These are phyloP conservation scores for Corythornis cristatus DNA, from an alignment of 2,113 vertebrate genomes.

Conservation along the genomic window DNA sequence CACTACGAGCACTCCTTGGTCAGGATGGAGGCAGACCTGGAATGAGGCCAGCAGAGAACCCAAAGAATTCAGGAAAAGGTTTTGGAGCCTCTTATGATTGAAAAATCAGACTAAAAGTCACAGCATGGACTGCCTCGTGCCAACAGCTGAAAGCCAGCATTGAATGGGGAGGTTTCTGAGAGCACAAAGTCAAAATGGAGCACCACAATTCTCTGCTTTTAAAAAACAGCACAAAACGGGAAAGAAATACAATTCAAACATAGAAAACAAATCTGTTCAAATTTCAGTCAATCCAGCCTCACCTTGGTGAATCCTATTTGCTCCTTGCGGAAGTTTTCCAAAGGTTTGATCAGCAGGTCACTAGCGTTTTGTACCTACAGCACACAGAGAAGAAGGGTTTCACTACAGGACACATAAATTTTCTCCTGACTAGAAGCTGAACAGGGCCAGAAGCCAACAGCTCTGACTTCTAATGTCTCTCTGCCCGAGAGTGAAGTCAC, in stretches of 20 bases:
- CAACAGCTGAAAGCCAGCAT: not conserved
- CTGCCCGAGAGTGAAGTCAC: not conserved
- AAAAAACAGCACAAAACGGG: not conserved
- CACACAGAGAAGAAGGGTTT: not conserved
- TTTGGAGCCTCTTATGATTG: conserved; percentile 28
- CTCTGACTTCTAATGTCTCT: not conserved
- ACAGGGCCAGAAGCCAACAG: not conserved
- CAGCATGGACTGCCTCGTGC: not conserved
- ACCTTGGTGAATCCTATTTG: conserved; percentile 96
- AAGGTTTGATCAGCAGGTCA: conserved; percentile 93
- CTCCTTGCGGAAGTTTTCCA: conserved; percentile 96
- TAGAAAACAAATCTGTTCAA: not conserved
- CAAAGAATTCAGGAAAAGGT: conserved; percentile 35
- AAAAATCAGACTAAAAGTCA: conserved; percentile 50
- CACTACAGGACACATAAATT: not conserved
- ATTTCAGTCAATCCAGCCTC: conserved; percentile 13
- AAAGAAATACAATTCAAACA: not conserved
- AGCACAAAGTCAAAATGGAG: not conserved
- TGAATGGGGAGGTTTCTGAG: not conserved
- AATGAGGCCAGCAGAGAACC: conserved; percentile 12
- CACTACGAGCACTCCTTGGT: not conserved
- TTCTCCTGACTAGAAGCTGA: not conserved
- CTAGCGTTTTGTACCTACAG: conserved; percentile 93
- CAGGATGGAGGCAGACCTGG: not conserved
- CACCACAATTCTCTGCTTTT: not conserved